A percentile compares a stretch with the other conserved stretches of the same genome.
Conservation (phyloP, 2,113 vertebrate genomes). For the Heptranchias perlo region DNA sequence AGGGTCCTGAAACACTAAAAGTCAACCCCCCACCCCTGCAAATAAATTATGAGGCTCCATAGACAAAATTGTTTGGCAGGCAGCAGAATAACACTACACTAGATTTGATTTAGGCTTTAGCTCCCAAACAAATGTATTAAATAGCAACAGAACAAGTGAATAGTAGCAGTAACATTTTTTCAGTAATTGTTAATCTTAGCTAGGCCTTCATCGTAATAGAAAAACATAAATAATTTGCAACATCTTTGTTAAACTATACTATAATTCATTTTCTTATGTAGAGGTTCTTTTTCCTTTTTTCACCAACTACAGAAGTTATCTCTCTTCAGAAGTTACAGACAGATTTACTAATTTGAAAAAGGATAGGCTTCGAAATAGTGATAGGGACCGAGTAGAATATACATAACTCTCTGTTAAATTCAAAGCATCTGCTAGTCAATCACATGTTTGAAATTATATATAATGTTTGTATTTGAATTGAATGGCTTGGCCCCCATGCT, state of each 20-base stretch:
- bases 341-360: no score
- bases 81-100: not conserved
- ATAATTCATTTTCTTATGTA: not conserved
- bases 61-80: no score
- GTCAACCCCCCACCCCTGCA: no score
- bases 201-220: not conserved
- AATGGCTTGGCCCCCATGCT: not conserved
- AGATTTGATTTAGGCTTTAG: not conserved
- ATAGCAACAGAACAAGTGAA: not conserved
- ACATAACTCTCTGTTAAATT: not conserved
- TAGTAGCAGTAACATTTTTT: not conserved
- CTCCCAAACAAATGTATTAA: not conserved
- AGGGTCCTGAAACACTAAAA: no score
- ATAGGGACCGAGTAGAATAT: not conserved
- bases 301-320: no score
- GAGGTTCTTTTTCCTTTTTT: not conserved
- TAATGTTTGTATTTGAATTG: not conserved
- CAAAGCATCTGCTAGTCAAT: not conserved
- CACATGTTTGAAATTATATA: not conserved
- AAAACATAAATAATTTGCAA: not conserved
- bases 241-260: not conserved
- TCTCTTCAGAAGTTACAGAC: not conserved
- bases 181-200: not conserved
- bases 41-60: no score
- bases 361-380: not conserved